Evolutionary conservation across 2,113 vertebrate species (phyloP).

Genomic region (Columba janthina): DNA sequence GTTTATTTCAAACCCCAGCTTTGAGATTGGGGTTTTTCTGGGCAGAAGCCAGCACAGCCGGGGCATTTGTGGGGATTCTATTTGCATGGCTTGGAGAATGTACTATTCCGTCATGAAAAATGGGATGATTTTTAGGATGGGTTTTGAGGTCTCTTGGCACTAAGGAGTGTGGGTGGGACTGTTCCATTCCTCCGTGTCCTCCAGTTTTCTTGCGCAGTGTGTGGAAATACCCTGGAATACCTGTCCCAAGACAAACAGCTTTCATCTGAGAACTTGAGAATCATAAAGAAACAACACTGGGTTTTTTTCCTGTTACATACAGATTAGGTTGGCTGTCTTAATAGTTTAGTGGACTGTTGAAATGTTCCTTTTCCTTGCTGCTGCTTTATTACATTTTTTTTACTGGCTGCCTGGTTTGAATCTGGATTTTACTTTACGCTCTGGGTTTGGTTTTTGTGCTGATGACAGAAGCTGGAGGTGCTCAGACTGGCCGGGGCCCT

Average conservation of each 20-base stretch:
- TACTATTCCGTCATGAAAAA: rapidly evolving
- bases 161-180: not conserved
- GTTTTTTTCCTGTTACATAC: not conserved
- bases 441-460: not conserved
- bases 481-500: not conserved
- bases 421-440: not conserved
- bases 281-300: not conserved
- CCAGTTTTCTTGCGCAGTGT: not conserved
- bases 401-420: not conserved
- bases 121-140: not conserved
- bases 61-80: not conserved
- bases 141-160: not conserved
- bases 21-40: not conserved
- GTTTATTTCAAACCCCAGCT: not conserved
- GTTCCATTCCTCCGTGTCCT: not conserved
- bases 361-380: not conserved
- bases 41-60: not conserved
- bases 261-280: not conserved
- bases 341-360: not conserved
- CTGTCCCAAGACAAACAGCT: not conserved
- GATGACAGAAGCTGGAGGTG: not conserved
- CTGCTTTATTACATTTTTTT: not conserved
- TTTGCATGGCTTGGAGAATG: rapidly evolving
- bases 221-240: not conserved
- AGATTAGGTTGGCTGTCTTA: not conserved